Base-by-base conservation (phyloP, 2,888 invertebrate species). In the Morpho helenor region DNA sequence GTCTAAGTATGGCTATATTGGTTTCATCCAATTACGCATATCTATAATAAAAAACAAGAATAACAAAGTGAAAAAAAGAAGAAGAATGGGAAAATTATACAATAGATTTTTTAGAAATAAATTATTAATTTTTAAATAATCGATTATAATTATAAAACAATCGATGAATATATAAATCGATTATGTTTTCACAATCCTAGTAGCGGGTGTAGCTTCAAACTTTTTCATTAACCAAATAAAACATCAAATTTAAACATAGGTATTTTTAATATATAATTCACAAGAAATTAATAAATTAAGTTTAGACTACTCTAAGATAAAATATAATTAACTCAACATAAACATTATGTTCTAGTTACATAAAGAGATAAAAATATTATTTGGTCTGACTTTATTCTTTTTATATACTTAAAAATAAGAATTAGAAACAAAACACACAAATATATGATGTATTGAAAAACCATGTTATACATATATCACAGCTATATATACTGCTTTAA, bases 401-500 rank as follows among this genome's bases (percentile, higher is more conserved):
- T 31, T 31, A 7, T 6, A 49, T 8, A 40, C 7, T 7, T 0
- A n/a, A 39, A 7, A 49, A n/a, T n/a, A n/a, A n/a, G n/a, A n/a
- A n/a, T 22, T 22, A 46, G 46, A 46, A 22, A 22, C 46, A 16
- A 9, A 46, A 10, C 7, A 46, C 7, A 46, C n/a, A 7, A 16
- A 16, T 52, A n/a, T 46, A 40, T 7, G 7, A 16, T 48, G 10
- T 49, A 55, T 54, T 46, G 31, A 51, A 46, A 52, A 54, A 57
- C 53, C 43, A 48, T 40, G 54, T 55, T 64, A 55, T 16, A n/a
- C n/a, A 59, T 44, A 63, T 82, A 86, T 86, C 86, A 86, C 86
- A 86, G 85, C 69, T 77, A 79, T 56, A 70, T 68, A 83, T 85
- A 86, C 84, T 73, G 83, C 85, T 70, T 64, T 62, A 41, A 56